These are phyloP conservation scores for Athrips mouffetella DNA, from an alignment of 2,888 invertebrate genomes.

Conservation along the genomic window DNA sequence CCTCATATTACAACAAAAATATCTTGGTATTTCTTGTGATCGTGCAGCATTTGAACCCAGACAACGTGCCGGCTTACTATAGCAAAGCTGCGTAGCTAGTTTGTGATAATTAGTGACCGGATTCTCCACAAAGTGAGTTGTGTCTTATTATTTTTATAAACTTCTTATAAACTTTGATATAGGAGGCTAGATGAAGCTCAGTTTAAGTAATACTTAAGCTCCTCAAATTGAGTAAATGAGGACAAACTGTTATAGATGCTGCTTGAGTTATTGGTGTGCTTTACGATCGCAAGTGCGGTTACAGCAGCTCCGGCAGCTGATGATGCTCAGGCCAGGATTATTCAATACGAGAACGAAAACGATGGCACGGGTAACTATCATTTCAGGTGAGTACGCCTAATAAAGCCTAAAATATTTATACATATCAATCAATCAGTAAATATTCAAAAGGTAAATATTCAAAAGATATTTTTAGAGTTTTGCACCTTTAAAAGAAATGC, in stretches of 20 bases:
- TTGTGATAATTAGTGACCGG: background rate
- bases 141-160: background rate
- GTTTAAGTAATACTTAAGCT: no score
- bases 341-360: conserved; percentile 29
- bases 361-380: conserved; percentile 34
- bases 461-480: no score
- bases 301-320: conserved; percentile 10
- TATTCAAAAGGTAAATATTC: no score
- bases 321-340: conserved; percentile 30
- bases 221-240: no score
- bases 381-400: conserved; percentile 36
- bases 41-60: background rate
- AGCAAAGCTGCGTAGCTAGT: background rate
- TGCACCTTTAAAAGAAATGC: no score
- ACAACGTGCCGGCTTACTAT: background rate
- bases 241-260: no score
- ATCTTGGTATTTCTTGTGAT: background rate
- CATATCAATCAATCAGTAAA: no score
- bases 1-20: background rate
- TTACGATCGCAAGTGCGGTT: no score
- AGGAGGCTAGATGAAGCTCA: no score
- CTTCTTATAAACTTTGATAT: no score
- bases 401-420: no score
- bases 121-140: background rate
- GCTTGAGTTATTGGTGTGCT: background rate